phyloP scores from a whole-genome alignment of 2,113 vertebrate genomes.

The Callaeas wilsoni region DNA sequence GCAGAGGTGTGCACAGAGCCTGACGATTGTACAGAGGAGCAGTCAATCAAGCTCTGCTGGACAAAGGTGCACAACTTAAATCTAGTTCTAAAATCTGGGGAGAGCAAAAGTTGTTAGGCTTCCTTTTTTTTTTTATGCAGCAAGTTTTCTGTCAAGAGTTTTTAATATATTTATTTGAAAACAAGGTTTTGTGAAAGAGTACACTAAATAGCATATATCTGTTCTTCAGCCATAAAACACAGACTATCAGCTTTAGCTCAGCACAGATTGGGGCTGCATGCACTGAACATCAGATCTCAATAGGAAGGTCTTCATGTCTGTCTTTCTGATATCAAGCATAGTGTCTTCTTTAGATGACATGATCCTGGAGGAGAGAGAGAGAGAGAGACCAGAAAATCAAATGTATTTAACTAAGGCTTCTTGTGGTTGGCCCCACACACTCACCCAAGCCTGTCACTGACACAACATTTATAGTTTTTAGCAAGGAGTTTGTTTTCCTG shows the following conservation, averaged over 20 bases:
- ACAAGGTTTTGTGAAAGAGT: slow-evolving; percentile 72
- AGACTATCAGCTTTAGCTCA: slow-evolving; percentile 50
- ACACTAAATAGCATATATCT: slow-evolving; percentile 67
- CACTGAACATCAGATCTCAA: slow-evolving; percentile 50
- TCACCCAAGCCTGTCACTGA: background rate
- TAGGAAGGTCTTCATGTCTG: slow-evolving; percentile 29
- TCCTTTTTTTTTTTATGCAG: background rate
- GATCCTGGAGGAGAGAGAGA: slow-evolving; percentile 15
- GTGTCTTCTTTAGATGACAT: slow-evolving; percentile 40
- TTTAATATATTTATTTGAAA: slow-evolving; percentile 82
- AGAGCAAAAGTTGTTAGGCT: background rate
- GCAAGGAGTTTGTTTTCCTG: background rate
- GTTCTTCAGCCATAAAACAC: slow-evolving; percentile 58
- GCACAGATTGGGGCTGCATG: slow-evolving; percentile 58
- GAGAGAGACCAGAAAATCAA: background rate
- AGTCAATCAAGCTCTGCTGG: background rate
- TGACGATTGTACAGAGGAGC: background rate
- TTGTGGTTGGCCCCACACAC: background rate
- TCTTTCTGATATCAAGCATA: slow-evolving; percentile 22
- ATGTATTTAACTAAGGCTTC: background rate
- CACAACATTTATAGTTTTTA: background rate
- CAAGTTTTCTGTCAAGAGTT: slow-evolving; percentile 30
- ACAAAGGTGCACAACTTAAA: background rate
- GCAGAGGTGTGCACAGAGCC: background rate
- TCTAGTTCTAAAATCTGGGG: background rate